Conservation (phyloP, 1,140 invertebrate species). For the Oncopodura yosiiana region DNA sequence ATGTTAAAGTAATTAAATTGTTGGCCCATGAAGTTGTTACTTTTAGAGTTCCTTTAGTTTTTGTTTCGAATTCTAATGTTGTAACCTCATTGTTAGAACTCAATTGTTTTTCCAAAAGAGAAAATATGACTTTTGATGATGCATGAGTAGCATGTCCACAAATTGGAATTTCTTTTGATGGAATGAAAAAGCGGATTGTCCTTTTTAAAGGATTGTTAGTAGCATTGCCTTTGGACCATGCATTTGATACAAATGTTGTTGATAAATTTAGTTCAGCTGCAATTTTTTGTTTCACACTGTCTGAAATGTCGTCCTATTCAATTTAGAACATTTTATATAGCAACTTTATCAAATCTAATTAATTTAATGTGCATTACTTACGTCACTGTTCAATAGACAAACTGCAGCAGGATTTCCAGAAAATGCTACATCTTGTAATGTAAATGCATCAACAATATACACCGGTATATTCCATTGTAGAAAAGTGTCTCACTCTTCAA, state of each 20-base stretch:
- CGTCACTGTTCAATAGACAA: constrained; percentile 9
- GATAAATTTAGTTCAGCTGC: constrained; percentile 51
- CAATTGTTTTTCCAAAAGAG: too few species aligned
- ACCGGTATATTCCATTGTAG: background rate
- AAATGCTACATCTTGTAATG: background rate
- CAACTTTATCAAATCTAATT: too few species aligned
- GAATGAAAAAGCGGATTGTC: constrained; percentile 50
- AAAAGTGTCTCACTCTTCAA: too few species aligned
- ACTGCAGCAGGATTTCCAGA: constrained; percentile 14
- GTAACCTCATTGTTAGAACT: background rate
- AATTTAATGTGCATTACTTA: too few species aligned
- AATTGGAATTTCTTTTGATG: constrained; percentile 47
- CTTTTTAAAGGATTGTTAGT: too few species aligned
- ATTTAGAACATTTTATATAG: too few species aligned
- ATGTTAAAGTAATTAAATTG: constrained; percentile 4
- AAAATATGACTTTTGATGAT: constrained; percentile 45
- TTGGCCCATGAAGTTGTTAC: background rate
- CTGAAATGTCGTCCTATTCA: constrained; percentile 36
- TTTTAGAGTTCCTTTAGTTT: constrained; percentile 6
- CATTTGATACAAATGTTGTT: constrained; percentile 45
- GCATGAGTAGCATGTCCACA: constrained; percentile 54
- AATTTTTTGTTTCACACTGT: constrained; percentile 45
- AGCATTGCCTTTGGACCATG: constrained; percentile 15
- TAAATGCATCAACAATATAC: constrained; percentile 6
- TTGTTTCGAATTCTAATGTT: constrained; percentile 19